Percentiles rank a stretch among this genome's conserved stretches.
Conservation (phyloP, 2,797 vertebrate genomes). For the Xiphophorus birchmanni region DNA sequence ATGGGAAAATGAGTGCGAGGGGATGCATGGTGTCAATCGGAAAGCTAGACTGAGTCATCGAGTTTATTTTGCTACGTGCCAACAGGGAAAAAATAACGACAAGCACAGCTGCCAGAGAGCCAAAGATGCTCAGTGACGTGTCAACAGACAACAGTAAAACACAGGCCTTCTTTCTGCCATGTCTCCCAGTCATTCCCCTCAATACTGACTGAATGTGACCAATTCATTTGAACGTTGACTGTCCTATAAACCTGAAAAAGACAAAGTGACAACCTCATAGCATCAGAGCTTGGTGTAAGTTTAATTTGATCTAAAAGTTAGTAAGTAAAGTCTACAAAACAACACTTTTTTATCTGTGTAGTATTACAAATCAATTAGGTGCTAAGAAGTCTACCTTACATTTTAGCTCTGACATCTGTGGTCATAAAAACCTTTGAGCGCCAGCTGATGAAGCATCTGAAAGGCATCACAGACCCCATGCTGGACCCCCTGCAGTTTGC, state of each 20-base stretch:
- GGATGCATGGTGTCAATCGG: conserved; percentile 41
- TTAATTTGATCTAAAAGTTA: background rate
- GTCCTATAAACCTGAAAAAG: conserved; percentile 18
- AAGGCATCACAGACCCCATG: too few relatives aligned
- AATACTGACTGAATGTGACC: conserved; percentile 29
- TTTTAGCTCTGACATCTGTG: background rate
- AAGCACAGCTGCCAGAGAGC: conserved; percentile 55
- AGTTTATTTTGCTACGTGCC: conserved; percentile 52
- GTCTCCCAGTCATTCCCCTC: conserved; percentile 34
- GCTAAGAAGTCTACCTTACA: background rate
- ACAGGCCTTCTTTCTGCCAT: conserved; percentile 31
- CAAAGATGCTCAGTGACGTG: conserved; percentile 53
- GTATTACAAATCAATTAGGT: background rate
- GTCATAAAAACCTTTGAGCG: too few relatives aligned
- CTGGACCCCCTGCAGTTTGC: too few relatives aligned
- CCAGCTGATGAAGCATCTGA: too few relatives aligned
- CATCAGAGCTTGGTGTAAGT: conserved; percentile 3
- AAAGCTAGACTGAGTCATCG: conserved; percentile 54
- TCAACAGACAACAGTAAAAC: conserved; percentile 59
- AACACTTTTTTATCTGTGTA: background rate
- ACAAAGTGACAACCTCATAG: background rate
- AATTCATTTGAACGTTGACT: conserved; percentile 31
- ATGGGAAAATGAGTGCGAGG: conserved; percentile 22
- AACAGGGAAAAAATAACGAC: conserved; percentile 49
- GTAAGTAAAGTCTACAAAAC: background rate